Base-by-base conservation (phyloP, 2,113 vertebrate genomes). In the Meles meles region DNA sequence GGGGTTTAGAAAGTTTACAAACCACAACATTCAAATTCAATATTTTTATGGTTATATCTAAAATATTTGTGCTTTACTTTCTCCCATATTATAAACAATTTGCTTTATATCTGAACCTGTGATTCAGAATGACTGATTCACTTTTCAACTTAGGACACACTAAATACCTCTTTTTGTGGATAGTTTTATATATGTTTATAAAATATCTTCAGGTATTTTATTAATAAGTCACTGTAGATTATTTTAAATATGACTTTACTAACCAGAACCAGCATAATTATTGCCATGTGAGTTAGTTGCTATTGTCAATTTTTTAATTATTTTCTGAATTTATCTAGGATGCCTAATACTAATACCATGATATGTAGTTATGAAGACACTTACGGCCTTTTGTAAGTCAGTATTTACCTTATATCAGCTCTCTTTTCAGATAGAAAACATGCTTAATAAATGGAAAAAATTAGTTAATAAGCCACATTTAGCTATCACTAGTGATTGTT, bases 241-340 rank as follows among this genome's bases (percentile, higher is more conserved):
- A 86, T 81, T 96, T 96, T 39, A 94, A 79, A 91, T 65, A 59
- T 47, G 10, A 0, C 7, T 82, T 92, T 88, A 49, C 39, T 61
- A 83, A 44, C 34, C 20, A 0, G 82, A 90, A 91, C 17, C 31
- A 44, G 44, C n/a, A 91, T 37, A 23, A 23, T 23, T 4, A 1
- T 86, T 57, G 72, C 10, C 17, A 39, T 59, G 39, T 67, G 76
- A 86, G 34, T 25, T 77, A 57, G 34, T 31, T 52, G 52, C 17
- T 55, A 55, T 55, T 55, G 52, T 55, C 52, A 55, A 55, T 55
- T 55, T 55, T 55, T 55, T 18, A 55, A 55, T 18, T 55, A 71
- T 86, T 72, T 86, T 90, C 65, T 76, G 31, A 77, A 80, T 81
- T 94, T 92, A 86, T 76, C 57, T 86, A 76, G 76, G 49, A 82